Evolutionary conservation across 2,113 vertebrate species (phyloP).

Genomic region (Melanotaenia duboulayi): DNA sequence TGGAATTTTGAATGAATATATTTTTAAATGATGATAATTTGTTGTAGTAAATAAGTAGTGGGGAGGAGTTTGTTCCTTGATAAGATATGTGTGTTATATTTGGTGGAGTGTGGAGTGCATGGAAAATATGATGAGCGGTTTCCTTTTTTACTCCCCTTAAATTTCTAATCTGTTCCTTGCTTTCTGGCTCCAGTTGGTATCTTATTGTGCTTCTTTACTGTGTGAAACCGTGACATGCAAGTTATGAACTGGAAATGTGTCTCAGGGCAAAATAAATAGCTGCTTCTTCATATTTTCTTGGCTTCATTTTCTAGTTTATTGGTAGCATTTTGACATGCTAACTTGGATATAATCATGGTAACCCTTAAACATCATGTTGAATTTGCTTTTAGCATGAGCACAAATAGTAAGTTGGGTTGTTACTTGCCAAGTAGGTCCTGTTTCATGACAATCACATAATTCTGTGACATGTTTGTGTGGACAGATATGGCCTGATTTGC

Average conservation of each 20-base stretch:
- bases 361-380: not conserved
- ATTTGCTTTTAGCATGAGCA: not conserved
- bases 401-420: not conserved
- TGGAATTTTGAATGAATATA: not conserved
- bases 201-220: not conserved
- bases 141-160: too few species aligned
- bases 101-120: too few species aligned
- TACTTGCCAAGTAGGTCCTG: not conserved
- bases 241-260: not conserved
- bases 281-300: not conserved
- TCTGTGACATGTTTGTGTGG: not conserved
- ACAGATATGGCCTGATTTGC: not conserved
- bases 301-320: not conserved
- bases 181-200: not conserved
- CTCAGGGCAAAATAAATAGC: not conserved
- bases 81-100: too few species aligned
- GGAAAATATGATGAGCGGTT: not conserved
- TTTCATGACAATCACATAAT: slow-evolving; percentile 2
- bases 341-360: not conserved
- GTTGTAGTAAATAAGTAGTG: not conserved
- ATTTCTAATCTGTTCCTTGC: not conserved
- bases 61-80: not conserved
- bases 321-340: not conserved
- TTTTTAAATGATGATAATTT: not conserved
- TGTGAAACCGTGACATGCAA: not conserved